Percentiles rank a stretch among this genome's conserved stretches.
Conservation (phyloP, 2,113 vertebrate genomes). For the Poeciliopsis prolifica region DNA sequence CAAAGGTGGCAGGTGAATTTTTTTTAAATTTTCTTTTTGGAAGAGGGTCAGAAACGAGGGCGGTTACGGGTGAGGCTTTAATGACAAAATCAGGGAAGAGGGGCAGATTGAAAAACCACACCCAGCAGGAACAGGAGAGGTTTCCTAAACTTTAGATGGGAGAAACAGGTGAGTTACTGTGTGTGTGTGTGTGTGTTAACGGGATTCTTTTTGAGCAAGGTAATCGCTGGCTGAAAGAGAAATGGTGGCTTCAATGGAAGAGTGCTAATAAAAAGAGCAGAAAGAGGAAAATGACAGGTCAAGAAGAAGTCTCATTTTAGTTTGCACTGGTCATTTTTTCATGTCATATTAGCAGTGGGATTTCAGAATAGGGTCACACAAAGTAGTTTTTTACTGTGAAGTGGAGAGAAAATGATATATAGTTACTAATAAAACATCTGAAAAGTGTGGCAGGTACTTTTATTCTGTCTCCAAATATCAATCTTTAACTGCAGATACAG, state of each 20-base stretch:
- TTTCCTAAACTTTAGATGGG: constrained; percentile 52
- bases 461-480: background rate
- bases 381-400: no score
- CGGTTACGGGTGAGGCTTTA: constrained; percentile 45
- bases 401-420: background rate
- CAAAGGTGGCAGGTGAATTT: constrained; percentile 48
- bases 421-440: background rate
- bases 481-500: background rate
- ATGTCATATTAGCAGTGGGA: background rate
- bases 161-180: constrained; percentile 67
- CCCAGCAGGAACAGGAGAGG: constrained; percentile 52
- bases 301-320: constrained; percentile 28
- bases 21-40: background rate
- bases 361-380: background rate
- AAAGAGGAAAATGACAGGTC: constrained; percentile 43
- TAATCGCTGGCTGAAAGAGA: constrained; percentile 40
- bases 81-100: constrained; percentile 69
- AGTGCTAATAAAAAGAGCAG: constrained; percentile 45
- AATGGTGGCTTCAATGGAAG: constrained; percentile 34
- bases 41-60: background rate
- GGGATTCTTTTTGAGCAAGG: constrained; percentile 50
- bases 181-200: constrained; percentile 5
- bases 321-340: background rate
- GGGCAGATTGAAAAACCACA: constrained; percentile 66
- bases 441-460: background rate